Conservation (phyloP, 2,888 invertebrate species). For the Hedychridium roseum region DNA sequence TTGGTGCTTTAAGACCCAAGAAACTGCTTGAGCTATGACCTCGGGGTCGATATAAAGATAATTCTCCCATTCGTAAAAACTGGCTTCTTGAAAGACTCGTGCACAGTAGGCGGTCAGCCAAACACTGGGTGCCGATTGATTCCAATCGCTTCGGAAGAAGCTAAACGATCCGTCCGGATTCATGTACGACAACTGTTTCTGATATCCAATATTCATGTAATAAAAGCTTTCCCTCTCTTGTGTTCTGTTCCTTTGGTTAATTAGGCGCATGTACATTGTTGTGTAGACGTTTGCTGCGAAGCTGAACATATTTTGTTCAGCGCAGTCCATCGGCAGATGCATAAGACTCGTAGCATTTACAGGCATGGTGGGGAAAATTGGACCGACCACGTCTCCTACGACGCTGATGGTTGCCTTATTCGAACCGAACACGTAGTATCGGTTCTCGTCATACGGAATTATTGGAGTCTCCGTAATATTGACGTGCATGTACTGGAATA, state of each 20-base stretch:
- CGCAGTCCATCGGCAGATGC: conserved; percentile 87
- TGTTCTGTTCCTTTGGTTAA: conserved; percentile 86
- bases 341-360: conserved; percentile 85
- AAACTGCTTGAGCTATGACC: conserved; percentile 84
- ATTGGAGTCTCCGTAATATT: conserved; percentile 93
- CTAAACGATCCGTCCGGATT: conserved; percentile 90
- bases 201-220: conserved; percentile 90
- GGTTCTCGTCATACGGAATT: conserved; percentile 88
- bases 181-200: conserved; percentile 90
- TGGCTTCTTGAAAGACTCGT: conserved; percentile 88
- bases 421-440: conserved; percentile 94
- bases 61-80: conserved; percentile 97
- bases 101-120: conserved; percentile 94
- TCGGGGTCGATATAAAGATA: conserved; percentile 91
- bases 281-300: conserved; percentile 95
- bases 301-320: conserved; percentile 95
- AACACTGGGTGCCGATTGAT: conserved; percentile 85
- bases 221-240: conserved; percentile 84
- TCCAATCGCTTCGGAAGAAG: conserved; percentile 92
- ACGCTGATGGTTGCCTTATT: conserved; percentile 84
- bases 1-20: conserved; percentile 89
- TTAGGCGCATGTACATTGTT: conserved; percentile 87
- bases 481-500: conserved; percentile 94
- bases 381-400: conserved; percentile 92
- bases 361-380: conserved; percentile 92